Evolutionary conservation across 2,888 invertebrate genomes (phyloP), one percentile per base, ranked within the genome.

Genomic region (Dicyrtoma fusca): DNA sequence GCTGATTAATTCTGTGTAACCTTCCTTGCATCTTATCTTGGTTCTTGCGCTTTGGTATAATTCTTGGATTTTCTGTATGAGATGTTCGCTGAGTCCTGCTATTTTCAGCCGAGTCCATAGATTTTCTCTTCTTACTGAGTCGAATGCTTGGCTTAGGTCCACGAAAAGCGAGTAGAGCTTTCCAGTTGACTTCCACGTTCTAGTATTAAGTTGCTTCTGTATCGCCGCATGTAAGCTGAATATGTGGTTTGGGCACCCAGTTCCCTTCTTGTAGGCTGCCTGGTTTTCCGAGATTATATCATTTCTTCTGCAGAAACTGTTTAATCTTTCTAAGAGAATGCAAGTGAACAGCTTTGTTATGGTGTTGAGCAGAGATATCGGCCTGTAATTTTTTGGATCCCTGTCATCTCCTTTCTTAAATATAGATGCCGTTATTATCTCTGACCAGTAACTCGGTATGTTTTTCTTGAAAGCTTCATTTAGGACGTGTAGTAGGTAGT

Each of bases 251-350:
- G 26, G 19, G 26, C 63, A 64, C 0, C 63, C 42, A 1, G 21
- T 42, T 0, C 44, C 23, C 6, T 55, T 53, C 14, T 26, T 17
- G 53, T 64, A 71, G 4, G 63, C 71, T 6, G 53, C 57, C 63
- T 71, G 63, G 13, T 21, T 55, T 14, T 71, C 53, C 0, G 71
- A 71, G 13, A 63, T 23, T n/a, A 42, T 63, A 0, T 71, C 63
- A 49, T 55, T 42, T 13, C 5, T 17, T 63, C 14, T 44, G 1
- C 4, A n/a, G 63, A 63, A 71, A 0, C 11, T 17, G n/a, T 51
- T 63, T 0, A 71, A 6, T 44, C 71, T 26, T n/a, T 53, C 26
- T 1, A 64, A 19, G 0, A 71, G 25, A 14, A 65, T 17, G 3
- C 25, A 45, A 1, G 64, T 71, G 44, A 64, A 71, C 0, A 64